Base-by-base conservation (phyloP, 2,888 invertebrate genomes). In the Erebia epiphron region DNA sequence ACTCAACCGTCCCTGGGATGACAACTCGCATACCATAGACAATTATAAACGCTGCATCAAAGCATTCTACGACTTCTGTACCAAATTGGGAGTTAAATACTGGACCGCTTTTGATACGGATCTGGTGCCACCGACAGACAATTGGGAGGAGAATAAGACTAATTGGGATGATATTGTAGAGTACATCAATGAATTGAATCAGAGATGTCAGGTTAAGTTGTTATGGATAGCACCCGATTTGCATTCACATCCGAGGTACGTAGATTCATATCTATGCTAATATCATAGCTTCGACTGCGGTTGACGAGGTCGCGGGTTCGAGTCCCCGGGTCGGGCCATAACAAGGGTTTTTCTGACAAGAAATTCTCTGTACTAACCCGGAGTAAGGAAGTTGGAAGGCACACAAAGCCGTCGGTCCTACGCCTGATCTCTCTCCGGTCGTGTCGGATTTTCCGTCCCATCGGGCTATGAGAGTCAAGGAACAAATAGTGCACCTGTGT, bases 31-130 rank as follows among this genome's bases (percentile, higher is more conserved):
- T 76, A 84, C 93, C 1, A 73, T 95, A 73, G 95, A 95, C 14
- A 95, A 94, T 81, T 93, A 94, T 79, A 95, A 95, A 74, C 90
- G 94, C 3, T 89, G 94, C 65, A 82, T 96, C 58, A 89, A 94
- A 73, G 95, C 95, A 0, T 92, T 94, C 1, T 95, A 95, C 84
- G 95, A 96, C 74, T 92, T 96, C 72, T 95, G 95, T 83, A 78
- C 84, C 4, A 95, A 95, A 79, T 90, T 96, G 0, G 95, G 95
- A 76, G 81, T 95, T 13, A 94, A 94, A 75, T 77, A 94, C 83
- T 96, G 95, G 95, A 95, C 95, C 0, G 95, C 95, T 26, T 95
- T 95, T 75, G 95, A 95, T 79, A 86, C 94, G 0, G 95, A 95
- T 78, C 84, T 96, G 50, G 90, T 95, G 0, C 95, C 95, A 0